Percentiles rank a stretch among this genome's conserved stretches.
phyloP scores from a whole-genome alignment of 2,888 invertebrate species.

The Salpingus planirostris region DNA sequence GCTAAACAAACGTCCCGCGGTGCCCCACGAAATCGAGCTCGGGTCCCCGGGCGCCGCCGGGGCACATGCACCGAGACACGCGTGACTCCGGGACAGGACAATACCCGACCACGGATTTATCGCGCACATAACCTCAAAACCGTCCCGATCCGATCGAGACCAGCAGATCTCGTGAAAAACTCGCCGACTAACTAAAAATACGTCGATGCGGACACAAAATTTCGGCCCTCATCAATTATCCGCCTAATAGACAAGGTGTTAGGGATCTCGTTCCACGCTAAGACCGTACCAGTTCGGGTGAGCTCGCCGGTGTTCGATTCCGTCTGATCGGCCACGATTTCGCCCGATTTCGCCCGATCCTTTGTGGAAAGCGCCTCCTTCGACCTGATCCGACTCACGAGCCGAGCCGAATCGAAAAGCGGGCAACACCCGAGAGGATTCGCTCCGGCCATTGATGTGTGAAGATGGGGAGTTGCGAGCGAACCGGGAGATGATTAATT shows the following conservation, averaged over 20 bases:
- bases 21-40: not conserved
- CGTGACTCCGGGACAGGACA: too few relatives aligned
- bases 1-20: not conserved
- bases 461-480: slow-evolving; percentile 24
- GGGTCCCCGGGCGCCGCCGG: not conserved
- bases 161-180: too few relatives aligned
- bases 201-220: slow-evolving; percentile 17
- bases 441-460: slow-evolving; percentile 24
- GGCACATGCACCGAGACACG: not conserved
- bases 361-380: not conserved
- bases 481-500: slow-evolving; percentile 42
- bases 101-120: too few relatives aligned
- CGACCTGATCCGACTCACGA: not conserved
- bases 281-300: too few relatives aligned
- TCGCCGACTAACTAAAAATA: slow-evolving; percentile 15
- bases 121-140: too few relatives aligned
- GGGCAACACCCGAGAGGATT: slow-evolving; percentile 14
- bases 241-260: too few relatives aligned
- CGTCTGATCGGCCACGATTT: too few relatives aligned
- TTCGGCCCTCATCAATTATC: slow-evolving; percentile 19
- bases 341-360: too few relatives aligned
- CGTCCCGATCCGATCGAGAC: too few relatives aligned
- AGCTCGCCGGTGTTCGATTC: too few relatives aligned
- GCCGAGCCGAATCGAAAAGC: not conserved
- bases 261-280: too few relatives aligned